Base-by-base conservation (phyloP, 1,140 invertebrate genomes). In the Drosophila bipectinata region DNA sequence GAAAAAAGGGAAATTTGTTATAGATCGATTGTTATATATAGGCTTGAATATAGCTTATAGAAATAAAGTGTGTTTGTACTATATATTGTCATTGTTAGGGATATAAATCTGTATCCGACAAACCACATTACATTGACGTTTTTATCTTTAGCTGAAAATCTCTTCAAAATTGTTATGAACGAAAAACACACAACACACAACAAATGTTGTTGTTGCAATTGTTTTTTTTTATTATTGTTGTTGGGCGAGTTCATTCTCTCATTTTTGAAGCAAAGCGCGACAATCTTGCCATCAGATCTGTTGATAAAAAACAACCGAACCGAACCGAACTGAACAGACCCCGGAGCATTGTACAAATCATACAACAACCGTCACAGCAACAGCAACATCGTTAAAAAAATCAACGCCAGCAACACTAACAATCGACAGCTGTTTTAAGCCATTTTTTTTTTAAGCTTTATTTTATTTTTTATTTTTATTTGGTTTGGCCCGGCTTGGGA, bases 231-330 rank as follows among this genome's bases (percentile, higher is more conserved):
- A 55, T 49, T 28, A 32, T 39, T 66, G 57, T 49, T 61, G 61
- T 53, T 61, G 71, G 72, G 72, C 39, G 62, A 66, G 57, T 58
- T 78, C 78, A 78, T 87, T 85, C 79, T 81, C 69, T 87, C 78
- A 87, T 85, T 87, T 85, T 85, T 81, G 82, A 85, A 82, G 82
- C 83, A 85, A 85, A 85, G 82, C 82, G 83, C 83, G 83, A 87
- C 83, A 87, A 87, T 87, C 83, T 87, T 88, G 83, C 83, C 84
- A 87, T 87, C 83, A 87, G 83, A 87, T 87, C 83, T 83, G 83
- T 76, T 87, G 83, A 87, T 87, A 87, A 87, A 85, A 66, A 75
- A 57, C 67, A 71, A 28, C 26, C 26, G 6, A 69, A 41, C 39
- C 51, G 6, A 45, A 47, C 67, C 10, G 67, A 71, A 47, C 67